Evolutionary conservation across 2,888 invertebrate genomes (phyloP).

Genomic region (Isoperla grammatica): DNA sequence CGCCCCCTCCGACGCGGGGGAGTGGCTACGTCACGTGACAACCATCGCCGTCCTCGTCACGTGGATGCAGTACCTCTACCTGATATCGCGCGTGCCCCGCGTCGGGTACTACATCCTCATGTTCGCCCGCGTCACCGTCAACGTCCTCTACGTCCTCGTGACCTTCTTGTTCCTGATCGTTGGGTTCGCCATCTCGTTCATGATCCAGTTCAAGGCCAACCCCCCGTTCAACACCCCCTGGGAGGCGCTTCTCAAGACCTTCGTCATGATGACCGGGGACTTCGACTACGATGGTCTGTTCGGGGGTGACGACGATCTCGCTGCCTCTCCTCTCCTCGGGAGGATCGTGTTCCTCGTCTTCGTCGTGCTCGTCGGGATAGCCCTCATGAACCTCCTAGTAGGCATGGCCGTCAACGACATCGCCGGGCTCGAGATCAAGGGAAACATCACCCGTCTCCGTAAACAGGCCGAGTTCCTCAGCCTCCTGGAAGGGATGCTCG

Average conservation of each 20-base stretch:
- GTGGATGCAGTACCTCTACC: slow-evolving; percentile 54
- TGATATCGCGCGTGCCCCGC: slow-evolving; percentile 52
- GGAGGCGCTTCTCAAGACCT: slow-evolving; percentile 51
- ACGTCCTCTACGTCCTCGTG: slow-evolving; percentile 50
- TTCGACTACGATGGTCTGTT: slow-evolving; percentile 52
- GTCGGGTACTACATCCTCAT: slow-evolving; percentile 56
- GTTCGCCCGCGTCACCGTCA: slow-evolving; percentile 55
- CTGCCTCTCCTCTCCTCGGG: slow-evolving; percentile 45
- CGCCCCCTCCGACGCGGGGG: slow-evolving; percentile 38
- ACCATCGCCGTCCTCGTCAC: slow-evolving; percentile 50
- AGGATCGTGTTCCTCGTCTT: slow-evolving; percentile 51
- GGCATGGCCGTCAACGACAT: slow-evolving; percentile 57
- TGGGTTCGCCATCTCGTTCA: slow-evolving; percentile 52
- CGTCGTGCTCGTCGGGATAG: slow-evolving; percentile 51
- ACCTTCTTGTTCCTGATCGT: slow-evolving; percentile 47
- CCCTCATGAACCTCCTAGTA: slow-evolving; percentile 55
- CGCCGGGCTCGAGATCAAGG: slow-evolving; percentile 51
- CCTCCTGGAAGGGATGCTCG: slow-evolving; percentile 46
- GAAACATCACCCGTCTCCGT: slow-evolving; percentile 50
- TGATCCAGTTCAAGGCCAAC: slow-evolving; percentile 51
- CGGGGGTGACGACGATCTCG: slow-evolving; percentile 41
- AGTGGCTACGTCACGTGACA: slow-evolving; percentile 50
- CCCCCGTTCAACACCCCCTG: slow-evolving; percentile 50
- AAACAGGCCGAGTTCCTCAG: slow-evolving; percentile 53
- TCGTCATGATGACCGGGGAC: slow-evolving; percentile 58